A percentile compares a stretch with the other conserved stretches of the same genome.
phyloP scores from a whole-genome alignment of 37 sponge, comb jelly and placozoan genomes.

The Aphrocallistes beatrix region DNA sequence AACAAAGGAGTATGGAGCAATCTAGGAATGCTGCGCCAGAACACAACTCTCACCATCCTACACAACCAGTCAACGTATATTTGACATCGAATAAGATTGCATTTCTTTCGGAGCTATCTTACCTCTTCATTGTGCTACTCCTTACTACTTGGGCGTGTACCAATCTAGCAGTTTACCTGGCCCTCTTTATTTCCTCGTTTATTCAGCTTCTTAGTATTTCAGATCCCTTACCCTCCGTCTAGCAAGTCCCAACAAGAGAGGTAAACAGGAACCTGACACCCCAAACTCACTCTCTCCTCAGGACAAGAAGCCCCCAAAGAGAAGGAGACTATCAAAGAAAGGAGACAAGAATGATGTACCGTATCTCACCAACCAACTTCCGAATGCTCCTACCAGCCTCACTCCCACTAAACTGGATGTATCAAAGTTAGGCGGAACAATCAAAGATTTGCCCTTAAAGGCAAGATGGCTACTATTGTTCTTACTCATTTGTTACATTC shows the following conservation, averaged over 20 bases:
- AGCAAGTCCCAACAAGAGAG: background rate
- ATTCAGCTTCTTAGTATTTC: no score
- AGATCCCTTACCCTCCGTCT: no score
- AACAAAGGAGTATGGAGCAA: no score
- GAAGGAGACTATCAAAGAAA: background rate
- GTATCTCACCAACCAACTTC: background rate
- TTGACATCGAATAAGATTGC: no score
- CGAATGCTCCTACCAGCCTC: background rate
- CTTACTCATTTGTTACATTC: background rate
- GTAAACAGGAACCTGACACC: conserved; percentile 6
- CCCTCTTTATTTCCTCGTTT: no score
- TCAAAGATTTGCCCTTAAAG: background rate
- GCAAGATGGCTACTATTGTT: background rate
- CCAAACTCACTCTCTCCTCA: background rate
- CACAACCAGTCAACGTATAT: no score
- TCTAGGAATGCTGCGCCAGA: no score
- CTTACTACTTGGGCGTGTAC: no score
- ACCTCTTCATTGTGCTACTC: no score
- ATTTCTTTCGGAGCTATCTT: no score
- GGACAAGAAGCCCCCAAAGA: background rate
- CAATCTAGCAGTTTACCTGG: no score
- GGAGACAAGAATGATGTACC: background rate
- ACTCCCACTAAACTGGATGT: background rate
- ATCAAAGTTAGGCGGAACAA: background rate
- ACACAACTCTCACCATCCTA: no score